phyloP scores from a whole-genome alignment of 1,140 invertebrate genomes.

The Drosophila nasuta region DNA sequence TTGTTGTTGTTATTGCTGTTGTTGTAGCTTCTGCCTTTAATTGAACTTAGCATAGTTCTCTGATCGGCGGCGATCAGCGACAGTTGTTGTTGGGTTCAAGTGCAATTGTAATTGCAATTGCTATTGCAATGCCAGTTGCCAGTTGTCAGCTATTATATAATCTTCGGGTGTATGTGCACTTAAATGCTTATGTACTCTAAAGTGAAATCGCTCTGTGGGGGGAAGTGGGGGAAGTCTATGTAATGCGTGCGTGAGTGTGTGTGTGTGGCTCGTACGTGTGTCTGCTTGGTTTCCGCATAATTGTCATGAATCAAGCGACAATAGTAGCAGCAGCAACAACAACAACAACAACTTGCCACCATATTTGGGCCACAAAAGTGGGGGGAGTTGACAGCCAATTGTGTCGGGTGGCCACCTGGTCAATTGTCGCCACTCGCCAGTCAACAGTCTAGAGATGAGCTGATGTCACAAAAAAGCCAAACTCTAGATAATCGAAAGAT shows the following conservation, averaged over 20 bases:
- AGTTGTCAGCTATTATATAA: slow-evolving; percentile 17
- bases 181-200: slow-evolving; percentile 3
- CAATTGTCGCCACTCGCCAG: neutral
- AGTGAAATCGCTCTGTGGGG: slow-evolving; percentile 24
- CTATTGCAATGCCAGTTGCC: slow-evolving; percentile 1
- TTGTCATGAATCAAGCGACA: slow-evolving; percentile 30
- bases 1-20: too few species aligned
- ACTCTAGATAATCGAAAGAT: neutral
- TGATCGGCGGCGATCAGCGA: slow-evolving; percentile 8
- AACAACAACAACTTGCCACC: slow-evolving; percentile 4
- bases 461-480: neutral
- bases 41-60: neutral
- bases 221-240: neutral
- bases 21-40: neutral
- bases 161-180: neutral
- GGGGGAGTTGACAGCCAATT: slow-evolving; percentile 1
- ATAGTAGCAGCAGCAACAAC: slow-evolving; percentile 16
- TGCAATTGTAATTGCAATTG: slow-evolving; percentile 16
- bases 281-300: slow-evolving; percentile 48
- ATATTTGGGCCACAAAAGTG: slow-evolving; percentile 41
- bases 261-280: slow-evolving; percentile 1
- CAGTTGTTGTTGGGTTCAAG: slow-evolving; percentile 18
- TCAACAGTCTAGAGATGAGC: neutral
- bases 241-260: slow-evolving; percentile 1
- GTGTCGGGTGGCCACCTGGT: slow-evolving; percentile 25